Conservation (phyloP, 2,113 vertebrate species). For the Acinonyx jubatus region DNA sequence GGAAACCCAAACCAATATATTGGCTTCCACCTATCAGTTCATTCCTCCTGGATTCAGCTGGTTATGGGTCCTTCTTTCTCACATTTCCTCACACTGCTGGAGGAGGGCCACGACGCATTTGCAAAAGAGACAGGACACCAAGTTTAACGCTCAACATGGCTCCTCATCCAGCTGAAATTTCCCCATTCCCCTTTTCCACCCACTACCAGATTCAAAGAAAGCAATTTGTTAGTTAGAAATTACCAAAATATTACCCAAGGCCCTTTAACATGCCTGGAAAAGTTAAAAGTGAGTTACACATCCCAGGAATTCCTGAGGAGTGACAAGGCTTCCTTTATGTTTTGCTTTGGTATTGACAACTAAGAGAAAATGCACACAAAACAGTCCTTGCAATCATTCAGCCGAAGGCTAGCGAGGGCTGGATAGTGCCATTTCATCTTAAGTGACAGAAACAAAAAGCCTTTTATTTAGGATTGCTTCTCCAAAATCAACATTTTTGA, state of each 20-base stretch:
- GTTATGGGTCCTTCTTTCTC: background rate
- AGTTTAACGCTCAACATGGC: background rate
- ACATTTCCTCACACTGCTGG: background rate
- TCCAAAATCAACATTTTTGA: constrained; percentile 63
- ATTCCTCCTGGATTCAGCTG: background rate
- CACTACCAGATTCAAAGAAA: constrained; percentile 38
- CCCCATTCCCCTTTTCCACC: background rate
- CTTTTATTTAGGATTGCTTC: constrained; percentile 46
- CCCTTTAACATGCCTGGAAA: background rate
- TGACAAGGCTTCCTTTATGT: constrained; percentile 57
- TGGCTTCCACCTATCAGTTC: background rate
- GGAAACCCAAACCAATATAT: background rate
- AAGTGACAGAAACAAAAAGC: constrained; percentile 58
- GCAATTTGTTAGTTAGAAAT: constrained; percentile 51
- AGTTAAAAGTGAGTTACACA: background rate
- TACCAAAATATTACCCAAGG: constrained; percentile 33
- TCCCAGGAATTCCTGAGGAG: constrained; percentile 38
- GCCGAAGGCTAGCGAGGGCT: background rate
- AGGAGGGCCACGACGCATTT: background rate
- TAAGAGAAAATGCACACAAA: constrained; percentile 43
- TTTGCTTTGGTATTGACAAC: constrained; percentile 55
- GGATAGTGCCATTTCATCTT: constrained; percentile 38
- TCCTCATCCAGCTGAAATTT: background rate
- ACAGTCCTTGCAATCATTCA: background rate
- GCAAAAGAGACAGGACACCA: background rate